Evolutionary conservation across 1,140 invertebrate genomes (phyloP).

Genomic region (Ylistrum balloti): DNA sequence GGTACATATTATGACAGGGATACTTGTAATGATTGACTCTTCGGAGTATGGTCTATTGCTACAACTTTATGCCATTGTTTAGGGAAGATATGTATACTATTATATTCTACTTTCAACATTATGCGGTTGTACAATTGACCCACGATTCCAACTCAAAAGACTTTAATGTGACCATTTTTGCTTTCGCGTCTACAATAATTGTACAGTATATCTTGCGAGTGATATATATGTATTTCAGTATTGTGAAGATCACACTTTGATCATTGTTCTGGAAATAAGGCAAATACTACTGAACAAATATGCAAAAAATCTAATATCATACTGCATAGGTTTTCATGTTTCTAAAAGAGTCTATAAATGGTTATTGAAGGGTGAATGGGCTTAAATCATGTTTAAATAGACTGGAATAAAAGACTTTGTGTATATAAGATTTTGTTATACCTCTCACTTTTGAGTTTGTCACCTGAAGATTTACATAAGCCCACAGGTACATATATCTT

Average conservation of each 20-base stretch:
- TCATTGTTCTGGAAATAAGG: background rate
- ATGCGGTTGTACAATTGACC: too few species aligned
- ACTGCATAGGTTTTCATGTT: background rate
- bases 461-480: background rate
- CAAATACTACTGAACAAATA: background rate
- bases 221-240: background rate
- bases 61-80: too few species aligned
- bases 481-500: background rate
- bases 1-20: too few species aligned
- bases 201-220: background rate
- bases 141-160: too few species aligned
- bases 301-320: background rate
- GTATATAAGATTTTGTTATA: background rate
- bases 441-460: background rate
- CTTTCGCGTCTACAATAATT: too few species aligned
- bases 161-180: too few species aligned
- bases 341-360: background rate
- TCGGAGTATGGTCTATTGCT: too few species aligned
- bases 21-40: too few species aligned
- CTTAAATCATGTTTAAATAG: constrained; percentile 15
- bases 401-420: constrained; percentile 1
- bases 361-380: background rate
- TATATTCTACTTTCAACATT: too few species aligned
- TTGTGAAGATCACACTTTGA: background rate
- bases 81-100: too few species aligned